phyloP scores from a whole-genome alignment of 2,888 invertebrate genomes.

The Cosmia pyralina region DNA sequence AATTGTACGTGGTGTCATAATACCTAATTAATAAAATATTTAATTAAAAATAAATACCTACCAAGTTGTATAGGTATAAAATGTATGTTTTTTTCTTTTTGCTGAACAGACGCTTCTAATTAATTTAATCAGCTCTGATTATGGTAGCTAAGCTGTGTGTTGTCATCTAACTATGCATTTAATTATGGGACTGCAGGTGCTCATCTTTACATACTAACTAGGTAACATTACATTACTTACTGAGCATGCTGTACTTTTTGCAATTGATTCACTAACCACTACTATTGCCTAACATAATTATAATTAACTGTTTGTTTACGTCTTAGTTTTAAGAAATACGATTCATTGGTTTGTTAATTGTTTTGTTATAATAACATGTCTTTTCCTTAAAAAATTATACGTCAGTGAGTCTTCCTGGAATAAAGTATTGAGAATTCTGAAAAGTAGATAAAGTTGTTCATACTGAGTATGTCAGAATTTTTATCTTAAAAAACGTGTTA shows the following conservation, averaged over 20 bases:
- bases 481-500: slow-evolving; percentile 25
- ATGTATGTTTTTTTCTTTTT: not conserved
- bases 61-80: not conserved
- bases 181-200: slow-evolving; percentile 18
- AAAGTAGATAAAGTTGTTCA: not conserved
- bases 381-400: slow-evolving; percentile 10
- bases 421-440: not conserved
- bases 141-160: slow-evolving; percentile 32
- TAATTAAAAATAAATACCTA: not conserved
- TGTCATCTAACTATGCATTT: slow-evolving; percentile 23
- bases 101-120: not conserved
- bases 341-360: slow-evolving; percentile 27
- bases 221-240: not conserved
- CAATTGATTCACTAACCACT: slow-evolving; percentile 37
- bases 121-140: not conserved
- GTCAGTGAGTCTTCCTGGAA: not conserved
- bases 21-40: not conserved
- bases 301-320: slow-evolving; percentile 29
- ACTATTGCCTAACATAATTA: slow-evolving; percentile 1
- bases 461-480: not conserved
- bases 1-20: not conserved
- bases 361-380: not conserved
- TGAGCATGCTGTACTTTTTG: slow-evolving; percentile 14
- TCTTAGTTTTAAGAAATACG: slow-evolving; percentile 42
- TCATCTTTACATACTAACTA: slow-evolving; percentile 26